These are phyloP conservation scores for Lerema accius DNA, from an alignment of 1,140 invertebrate species.

Conservation along the genomic window DNA sequence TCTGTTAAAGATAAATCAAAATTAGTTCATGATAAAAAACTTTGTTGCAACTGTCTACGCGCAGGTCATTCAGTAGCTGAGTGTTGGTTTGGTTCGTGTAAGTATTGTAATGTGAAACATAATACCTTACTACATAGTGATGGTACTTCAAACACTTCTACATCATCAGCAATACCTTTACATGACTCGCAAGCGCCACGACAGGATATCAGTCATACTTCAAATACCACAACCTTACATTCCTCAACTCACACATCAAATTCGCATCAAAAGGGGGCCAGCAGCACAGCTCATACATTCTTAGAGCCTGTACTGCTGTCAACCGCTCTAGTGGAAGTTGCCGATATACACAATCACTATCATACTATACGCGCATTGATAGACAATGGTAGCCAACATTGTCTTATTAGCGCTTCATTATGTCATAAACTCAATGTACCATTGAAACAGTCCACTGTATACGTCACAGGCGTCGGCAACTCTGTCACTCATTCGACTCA, in stretches of 20 bases:
- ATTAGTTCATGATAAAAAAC: conserved; percentile 25
- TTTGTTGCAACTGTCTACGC: conserved; percentile 35
- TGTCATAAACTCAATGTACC: conserved; percentile 36
- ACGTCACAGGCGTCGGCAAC: conserved; percentile 42
- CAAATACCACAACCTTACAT: conserved; percentile 17
- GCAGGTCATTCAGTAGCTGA: conserved; percentile 20
- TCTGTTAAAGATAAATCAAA: conserved; percentile 21
- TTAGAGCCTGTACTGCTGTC: conserved; percentile 34
- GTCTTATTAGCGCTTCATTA: conserved; percentile 34
- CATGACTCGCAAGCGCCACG: background rate
- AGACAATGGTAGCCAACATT: conserved; percentile 43
- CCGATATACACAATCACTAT: conserved; percentile 31
- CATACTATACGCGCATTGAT: conserved; percentile 36
- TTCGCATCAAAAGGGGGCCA: background rate
- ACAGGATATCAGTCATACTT: background rate
- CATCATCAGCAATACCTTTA: background rate
- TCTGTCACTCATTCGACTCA: conserved; percentile 35
- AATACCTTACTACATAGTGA: conserved; percentile 32
- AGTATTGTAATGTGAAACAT: conserved; percentile 26
- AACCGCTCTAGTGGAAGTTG: conserved; percentile 39
- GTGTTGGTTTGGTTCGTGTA: conserved; percentile 29
- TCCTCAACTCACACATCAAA: conserved; percentile 1
- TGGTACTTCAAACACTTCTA: background rate
- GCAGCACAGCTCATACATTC: conserved; percentile 22
- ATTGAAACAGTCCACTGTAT: conserved; percentile 45